Conservation (phyloP, 2,113 vertebrate genomes). For the Trogon surrucura region DNA sequence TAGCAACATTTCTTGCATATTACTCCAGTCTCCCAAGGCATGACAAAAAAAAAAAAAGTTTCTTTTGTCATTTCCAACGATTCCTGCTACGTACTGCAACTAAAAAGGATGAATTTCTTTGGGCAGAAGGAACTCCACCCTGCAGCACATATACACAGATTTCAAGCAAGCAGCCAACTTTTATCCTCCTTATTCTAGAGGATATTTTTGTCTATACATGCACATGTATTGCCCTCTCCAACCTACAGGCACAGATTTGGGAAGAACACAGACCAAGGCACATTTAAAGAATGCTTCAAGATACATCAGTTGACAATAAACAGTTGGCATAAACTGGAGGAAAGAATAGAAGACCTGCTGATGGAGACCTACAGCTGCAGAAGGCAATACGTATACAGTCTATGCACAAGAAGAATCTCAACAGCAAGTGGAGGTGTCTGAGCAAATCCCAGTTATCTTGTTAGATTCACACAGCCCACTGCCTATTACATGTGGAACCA, state of each 20-base stretch:
- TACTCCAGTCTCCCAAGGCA: not conserved
- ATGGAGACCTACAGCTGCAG: not conserved
- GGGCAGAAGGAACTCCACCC: not conserved
- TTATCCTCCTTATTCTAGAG: not conserved
- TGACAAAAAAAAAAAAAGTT: not conserved
- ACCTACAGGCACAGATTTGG: not conserved
- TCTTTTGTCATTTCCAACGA: not conserved
- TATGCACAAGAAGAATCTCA: not conserved
- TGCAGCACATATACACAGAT: not conserved
- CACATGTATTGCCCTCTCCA: not conserved
- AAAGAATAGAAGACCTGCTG: not conserved
- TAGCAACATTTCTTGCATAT: not conserved
- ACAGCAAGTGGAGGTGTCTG: not conserved
- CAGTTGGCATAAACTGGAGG: not conserved
- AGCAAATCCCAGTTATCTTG: not conserved
- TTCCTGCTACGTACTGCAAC: not conserved
- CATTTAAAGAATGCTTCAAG: not conserved
- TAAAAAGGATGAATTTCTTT: not conserved
- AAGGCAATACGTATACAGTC: not conserved
- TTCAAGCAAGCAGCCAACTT: not conserved
- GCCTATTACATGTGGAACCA: rapidly evolving
- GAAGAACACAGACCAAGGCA: not conserved
- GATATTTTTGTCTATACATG: not conserved
- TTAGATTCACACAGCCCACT: not conserved
- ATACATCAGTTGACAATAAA: not conserved